A percentile compares a stretch with the other conserved stretches of the same genome.
Conservation (phyloP, 1,140 invertebrate species). For the Brachionus paranguensis region DNA sequence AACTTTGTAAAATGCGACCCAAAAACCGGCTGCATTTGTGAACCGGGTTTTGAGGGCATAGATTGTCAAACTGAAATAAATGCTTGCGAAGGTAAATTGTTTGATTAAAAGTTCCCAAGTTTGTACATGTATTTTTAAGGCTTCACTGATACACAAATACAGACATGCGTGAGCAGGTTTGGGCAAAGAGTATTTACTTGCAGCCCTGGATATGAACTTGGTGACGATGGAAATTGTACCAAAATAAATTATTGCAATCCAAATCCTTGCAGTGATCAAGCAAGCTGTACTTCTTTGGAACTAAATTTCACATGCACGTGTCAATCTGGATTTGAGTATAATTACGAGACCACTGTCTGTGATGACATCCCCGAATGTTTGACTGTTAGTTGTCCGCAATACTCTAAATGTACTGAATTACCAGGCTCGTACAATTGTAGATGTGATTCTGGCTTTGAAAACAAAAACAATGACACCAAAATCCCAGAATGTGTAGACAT, state of each 20-base stretch:
- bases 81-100: conserved; percentile 3
- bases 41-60: not conserved
- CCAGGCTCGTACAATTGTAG: not conserved
- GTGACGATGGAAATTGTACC: not conserved
- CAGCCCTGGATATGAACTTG: not conserved
- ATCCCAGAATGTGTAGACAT: not conserved
- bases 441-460: not conserved
- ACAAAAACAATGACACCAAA: not conserved
- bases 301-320: conserved; percentile 5
- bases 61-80: not conserved
- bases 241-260: not conserved
- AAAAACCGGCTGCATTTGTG: not conserved
- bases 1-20: conserved; percentile 14
- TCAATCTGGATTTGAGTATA: not conserved
- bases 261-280: not conserved
- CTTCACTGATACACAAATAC: not conserved
- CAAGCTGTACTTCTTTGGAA: not conserved
- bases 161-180: not conserved
- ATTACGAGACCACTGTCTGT: not conserved
- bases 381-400: not conserved
- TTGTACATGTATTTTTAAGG: not conserved
- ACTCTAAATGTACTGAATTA: not conserved
- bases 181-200: not conserved
- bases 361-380: conserved; percentile 6
- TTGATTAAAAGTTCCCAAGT: not conserved